phyloP scores from a whole-genome alignment of 2,888 invertebrate genomes.

The Cyrtodaria siliqua region DNA sequence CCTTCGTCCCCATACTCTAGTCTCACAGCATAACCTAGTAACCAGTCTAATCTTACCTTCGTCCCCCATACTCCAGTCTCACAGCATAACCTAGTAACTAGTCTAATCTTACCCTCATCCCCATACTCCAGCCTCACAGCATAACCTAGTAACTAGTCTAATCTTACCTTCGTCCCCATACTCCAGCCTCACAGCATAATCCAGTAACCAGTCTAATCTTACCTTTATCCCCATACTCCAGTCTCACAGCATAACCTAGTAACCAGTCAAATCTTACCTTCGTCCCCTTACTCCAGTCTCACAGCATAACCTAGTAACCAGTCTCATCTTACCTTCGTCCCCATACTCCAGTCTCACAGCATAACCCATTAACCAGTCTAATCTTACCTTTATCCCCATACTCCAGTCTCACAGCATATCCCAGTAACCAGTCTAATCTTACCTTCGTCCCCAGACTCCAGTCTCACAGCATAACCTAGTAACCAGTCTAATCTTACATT shows the following conservation, averaged over 20 bases:
- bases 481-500: too few relatives aligned
- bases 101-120: slow-evolving; percentile 89
- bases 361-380: slow-evolving; percentile 94
- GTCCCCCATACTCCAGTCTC: slow-evolving; percentile 88
- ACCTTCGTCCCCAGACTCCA: too few relatives aligned
- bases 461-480: too few relatives aligned
- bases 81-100: too few relatives aligned
- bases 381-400: slow-evolving; percentile 91
- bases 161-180: slow-evolving; percentile 91
- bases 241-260: too few relatives aligned
- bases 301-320: slow-evolving; percentile 95
- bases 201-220: slow-evolving; percentile 94
- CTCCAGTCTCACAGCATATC: slow-evolving; percentile 93
- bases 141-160: too few relatives aligned
- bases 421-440: slow-evolving; percentile 94
- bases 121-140: too few relatives aligned
- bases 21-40: slow-evolving; percentile 93
- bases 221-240: too few relatives aligned
- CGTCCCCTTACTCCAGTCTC: slow-evolving; percentile 93
- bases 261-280: too few relatives aligned
- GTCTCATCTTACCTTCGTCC: slow-evolving; percentile 89
- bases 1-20: slow-evolving; percentile 89
- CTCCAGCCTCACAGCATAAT: slow-evolving; percentile 93
- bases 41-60: slow-evolving; percentile 93
- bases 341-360: slow-evolving; percentile 94